phyloP scores from a whole-genome alignment of 2,113 vertebrate genomes.

The Physeter macrocephalus region DNA sequence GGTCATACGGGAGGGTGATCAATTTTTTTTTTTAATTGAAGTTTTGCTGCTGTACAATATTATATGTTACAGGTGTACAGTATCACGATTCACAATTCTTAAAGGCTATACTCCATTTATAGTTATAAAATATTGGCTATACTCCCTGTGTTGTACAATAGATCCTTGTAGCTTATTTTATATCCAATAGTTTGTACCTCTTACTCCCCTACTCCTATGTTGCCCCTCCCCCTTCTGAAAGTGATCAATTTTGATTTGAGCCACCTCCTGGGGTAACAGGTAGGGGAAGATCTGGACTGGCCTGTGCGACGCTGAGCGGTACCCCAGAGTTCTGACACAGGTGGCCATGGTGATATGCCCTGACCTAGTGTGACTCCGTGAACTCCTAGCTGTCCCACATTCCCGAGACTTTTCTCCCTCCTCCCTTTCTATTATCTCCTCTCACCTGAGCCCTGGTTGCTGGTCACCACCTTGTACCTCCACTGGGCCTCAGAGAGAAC shows the following conservation, averaged over 20 bases:
- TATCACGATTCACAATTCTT: not conserved
- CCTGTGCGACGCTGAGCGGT: not conserved
- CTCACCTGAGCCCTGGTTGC: slow-evolving; percentile 88
- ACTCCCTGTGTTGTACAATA: not conserved
- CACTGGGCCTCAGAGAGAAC: slow-evolving; percentile 94
- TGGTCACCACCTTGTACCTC: slow-evolving; percentile 93
- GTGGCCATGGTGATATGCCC: not conserved
- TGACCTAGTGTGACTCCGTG: not conserved
- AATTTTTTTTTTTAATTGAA: not conserved
- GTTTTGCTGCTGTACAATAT: not conserved
- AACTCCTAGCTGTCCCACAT: not conserved
- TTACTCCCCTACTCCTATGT: not conserved
- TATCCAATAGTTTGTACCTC: not conserved
- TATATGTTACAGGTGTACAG: not conserved
- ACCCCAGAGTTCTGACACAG: not conserved
- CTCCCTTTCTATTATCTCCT: not conserved
- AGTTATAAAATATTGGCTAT: not conserved
- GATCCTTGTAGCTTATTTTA: not conserved
- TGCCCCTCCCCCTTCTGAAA: not conserved
- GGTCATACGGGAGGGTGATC: not conserved
- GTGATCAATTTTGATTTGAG: not conserved
- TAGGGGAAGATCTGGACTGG: not conserved
- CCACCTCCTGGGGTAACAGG: not conserved
- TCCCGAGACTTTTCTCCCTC: not conserved
- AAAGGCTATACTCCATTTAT: not conserved